A percentile compares a stretch with the other conserved stretches of the same genome.
phyloP scores from a whole-genome alignment of 2,888 invertebrate genomes.

The Aspidiotus rigidus region DNA sequence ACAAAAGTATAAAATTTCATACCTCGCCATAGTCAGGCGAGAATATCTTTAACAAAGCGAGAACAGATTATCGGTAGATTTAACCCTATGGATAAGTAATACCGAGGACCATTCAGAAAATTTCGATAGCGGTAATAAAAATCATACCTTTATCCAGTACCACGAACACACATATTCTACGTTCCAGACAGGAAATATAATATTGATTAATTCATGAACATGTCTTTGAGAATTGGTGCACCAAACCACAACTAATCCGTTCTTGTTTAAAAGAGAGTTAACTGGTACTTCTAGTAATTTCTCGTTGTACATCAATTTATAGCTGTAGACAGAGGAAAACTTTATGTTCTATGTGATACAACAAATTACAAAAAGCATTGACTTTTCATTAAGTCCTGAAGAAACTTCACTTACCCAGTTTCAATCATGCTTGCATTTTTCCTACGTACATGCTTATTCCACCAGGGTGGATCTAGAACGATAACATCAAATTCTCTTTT shows the following conservation, averaged over 20 bases:
- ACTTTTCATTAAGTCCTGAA: too few species aligned
- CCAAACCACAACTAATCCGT: constrained; percentile 75
- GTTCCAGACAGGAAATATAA: constrained; percentile 73
- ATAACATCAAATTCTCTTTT: constrained; percentile 65
- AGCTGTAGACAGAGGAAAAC: constrained; percentile 47
- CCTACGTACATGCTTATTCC: constrained; percentile 85
- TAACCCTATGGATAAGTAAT: too few species aligned
- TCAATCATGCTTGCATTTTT: constrained; percentile 47
- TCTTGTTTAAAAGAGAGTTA: constrained; percentile 50
- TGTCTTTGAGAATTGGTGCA: constrained; percentile 77
- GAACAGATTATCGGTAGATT: too few species aligned
- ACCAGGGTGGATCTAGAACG: constrained; percentile 91
- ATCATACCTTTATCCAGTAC: constrained; percentile 71
- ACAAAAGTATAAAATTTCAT: too few species aligned
- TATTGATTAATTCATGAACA: constrained; percentile 55
- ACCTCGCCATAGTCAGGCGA: too few species aligned
- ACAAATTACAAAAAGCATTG: too few species aligned
- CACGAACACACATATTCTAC: constrained; percentile 62
- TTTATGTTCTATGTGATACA: background rate
- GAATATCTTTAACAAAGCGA: too few species aligned
- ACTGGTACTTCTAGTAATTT: constrained; percentile 64
- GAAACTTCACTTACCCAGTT: constrained; percentile 46
- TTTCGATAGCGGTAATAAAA: background rate
- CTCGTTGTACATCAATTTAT: constrained; percentile 68
- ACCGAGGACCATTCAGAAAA: background rate